These are phyloP conservation scores for Masticophis lateralis DNA, from an alignment of 2,797 vertebrate genomes.

Conservation along the genomic window DNA sequence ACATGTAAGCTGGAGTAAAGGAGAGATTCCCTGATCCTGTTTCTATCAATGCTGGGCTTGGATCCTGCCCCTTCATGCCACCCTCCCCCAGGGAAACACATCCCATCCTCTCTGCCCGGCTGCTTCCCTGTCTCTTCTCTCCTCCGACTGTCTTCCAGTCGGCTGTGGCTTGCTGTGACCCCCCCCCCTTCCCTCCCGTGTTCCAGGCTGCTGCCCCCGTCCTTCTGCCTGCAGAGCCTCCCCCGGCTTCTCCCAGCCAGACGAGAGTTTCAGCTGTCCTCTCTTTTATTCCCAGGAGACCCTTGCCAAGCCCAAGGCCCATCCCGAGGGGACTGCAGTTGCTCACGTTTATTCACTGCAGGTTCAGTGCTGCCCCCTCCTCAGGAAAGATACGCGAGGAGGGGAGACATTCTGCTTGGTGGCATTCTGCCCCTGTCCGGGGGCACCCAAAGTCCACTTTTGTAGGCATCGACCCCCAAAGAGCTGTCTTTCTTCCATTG, in stretches of 20 bases:
- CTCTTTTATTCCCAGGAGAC: not conserved
- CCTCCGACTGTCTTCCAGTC: not conserved
- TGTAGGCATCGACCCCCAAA: not conserved
- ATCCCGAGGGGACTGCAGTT: not conserved
- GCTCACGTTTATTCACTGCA: not conserved
- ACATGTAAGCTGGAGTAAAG: not conserved
- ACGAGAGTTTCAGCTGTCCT: not conserved
- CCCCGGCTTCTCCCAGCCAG: not conserved
- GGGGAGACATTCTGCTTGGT: not conserved
- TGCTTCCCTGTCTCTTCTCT: not conserved
- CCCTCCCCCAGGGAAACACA: too few relatives aligned
- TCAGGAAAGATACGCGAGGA: not conserved
- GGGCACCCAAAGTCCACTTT: not conserved
- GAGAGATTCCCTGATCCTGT: not conserved
- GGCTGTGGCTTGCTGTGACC: not conserved
- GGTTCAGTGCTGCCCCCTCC: not conserved
- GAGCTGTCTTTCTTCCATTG: too few relatives aligned
- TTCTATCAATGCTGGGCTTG: not conserved
- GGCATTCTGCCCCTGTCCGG: not conserved
- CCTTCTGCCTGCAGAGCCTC: not conserved
- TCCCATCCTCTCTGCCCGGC: not conserved
- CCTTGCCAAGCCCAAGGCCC: not conserved
- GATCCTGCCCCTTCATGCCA: not conserved
- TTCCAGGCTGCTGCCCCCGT: not conserved
- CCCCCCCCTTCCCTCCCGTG: not conserved